Percentiles rank a stretch among this genome's conserved stretches.
Evolutionary conservation across 2,888 invertebrate species (phyloP).

Genomic region (Leptopilina syphax): DNA sequence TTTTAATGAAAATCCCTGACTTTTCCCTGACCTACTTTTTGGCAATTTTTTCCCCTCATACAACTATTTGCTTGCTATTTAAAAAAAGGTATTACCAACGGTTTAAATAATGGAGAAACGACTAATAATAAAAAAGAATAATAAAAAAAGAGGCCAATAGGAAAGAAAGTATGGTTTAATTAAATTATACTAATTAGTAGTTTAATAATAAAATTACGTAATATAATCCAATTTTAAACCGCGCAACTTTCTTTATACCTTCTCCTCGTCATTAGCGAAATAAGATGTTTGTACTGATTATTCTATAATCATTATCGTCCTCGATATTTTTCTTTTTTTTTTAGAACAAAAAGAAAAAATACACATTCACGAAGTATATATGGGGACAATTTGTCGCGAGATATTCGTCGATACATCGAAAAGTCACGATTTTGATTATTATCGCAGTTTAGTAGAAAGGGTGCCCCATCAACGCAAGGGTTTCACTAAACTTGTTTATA

Average conservation of each 20-base stretch:
- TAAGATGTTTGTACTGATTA: slow-evolving; percentile 16
- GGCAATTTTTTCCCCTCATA: too few relatives aligned
- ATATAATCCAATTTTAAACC: slow-evolving; percentile 6
- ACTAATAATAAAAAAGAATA: too few relatives aligned
- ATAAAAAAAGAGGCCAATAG: too few relatives aligned
- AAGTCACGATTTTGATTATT: slow-evolving; percentile 51
- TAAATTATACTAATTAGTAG: too few relatives aligned
- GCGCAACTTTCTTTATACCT: slow-evolving; percentile 5
- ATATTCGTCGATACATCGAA: slow-evolving; percentile 41
- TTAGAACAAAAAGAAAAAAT: slow-evolving; percentile 14
- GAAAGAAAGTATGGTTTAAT: too few relatives aligned
- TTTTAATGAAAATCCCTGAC: too few relatives aligned
- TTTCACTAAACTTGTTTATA: slow-evolving; percentile 40
- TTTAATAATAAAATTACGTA: background rate
- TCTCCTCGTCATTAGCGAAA: slow-evolving; percentile 2
- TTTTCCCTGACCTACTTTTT: too few relatives aligned
- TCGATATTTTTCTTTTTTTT: background rate
- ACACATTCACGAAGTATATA: slow-evolving; percentile 14
- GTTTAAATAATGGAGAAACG: too few relatives aligned
- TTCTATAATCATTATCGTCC: slow-evolving; percentile 8
- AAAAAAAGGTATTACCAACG: too few relatives aligned
- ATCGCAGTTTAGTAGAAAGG: slow-evolving; percentile 45
- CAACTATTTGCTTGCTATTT: too few relatives aligned
- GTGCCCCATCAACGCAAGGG: slow-evolving; percentile 42
- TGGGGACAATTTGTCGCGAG: slow-evolving; percentile 40